phyloP scores from a whole-genome alignment of 92 coral and sea anemone species.

The Zoanthus gigantus region DNA sequence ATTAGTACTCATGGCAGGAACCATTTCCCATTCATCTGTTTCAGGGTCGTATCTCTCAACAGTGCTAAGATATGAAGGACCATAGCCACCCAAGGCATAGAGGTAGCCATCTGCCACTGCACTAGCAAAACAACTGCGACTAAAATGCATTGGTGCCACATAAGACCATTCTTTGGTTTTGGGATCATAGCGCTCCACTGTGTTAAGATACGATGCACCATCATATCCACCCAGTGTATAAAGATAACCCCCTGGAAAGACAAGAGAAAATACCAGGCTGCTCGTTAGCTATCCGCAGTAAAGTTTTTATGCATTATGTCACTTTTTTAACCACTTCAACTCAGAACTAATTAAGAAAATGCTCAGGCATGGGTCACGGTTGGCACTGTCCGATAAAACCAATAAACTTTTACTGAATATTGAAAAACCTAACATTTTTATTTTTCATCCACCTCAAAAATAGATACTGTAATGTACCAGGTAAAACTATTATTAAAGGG shows the following conservation, averaged over 20 bases:
- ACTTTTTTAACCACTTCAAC: too few relatives aligned
- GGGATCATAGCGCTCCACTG: conserved; percentile 84
- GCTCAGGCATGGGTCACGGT: too few relatives aligned
- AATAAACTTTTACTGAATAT: too few relatives aligned
- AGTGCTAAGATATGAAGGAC: conserved; percentile 88
- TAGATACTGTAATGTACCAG: too few relatives aligned
- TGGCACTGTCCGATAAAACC: too few relatives aligned
- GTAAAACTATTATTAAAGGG: too few relatives aligned
- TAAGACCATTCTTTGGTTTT: conserved; percentile 84
- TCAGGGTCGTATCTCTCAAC: conserved; percentile 88
- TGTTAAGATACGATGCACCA: conserved; percentile 84
- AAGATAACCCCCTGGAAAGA: conserved; percentile 63
- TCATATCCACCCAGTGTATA: conserved; percentile 93
- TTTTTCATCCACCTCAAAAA: too few relatives aligned
- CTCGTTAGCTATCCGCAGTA: too few relatives aligned
- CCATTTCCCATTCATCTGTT: conserved; percentile 88
- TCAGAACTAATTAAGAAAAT: too few relatives aligned
- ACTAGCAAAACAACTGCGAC: conserved; percentile 95
- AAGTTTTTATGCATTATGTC: too few relatives aligned
- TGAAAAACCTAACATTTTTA: too few relatives aligned
- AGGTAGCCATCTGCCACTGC: conserved; percentile 90
- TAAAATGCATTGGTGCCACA: conserved; percentile 85
- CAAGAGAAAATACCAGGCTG: not conserved
- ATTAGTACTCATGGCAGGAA: conserved; percentile 91
- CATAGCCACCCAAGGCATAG: conserved; percentile 93